Evolutionary conservation across 2,797 vertebrate species (phyloP).

Genomic region (Tangara arthus): DNA sequence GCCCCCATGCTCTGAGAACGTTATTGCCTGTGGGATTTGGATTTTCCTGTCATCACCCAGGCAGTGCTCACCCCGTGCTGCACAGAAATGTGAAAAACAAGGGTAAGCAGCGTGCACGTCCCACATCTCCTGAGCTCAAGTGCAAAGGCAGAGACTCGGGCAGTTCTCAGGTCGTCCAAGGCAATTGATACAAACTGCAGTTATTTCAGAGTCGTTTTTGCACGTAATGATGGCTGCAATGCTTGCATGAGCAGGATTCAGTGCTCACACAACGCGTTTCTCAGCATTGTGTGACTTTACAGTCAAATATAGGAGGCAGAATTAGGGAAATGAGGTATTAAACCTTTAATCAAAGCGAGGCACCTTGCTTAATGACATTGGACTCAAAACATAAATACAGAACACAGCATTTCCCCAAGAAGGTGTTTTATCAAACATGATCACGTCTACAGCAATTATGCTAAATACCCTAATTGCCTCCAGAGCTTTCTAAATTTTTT

Average conservation of each 20-base stretch:
- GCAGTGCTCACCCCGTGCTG: fast-evolving
- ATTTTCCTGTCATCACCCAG: not conserved
- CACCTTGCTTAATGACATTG: not conserved
- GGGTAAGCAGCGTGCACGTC: not conserved
- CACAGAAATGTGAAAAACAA: not conserved
- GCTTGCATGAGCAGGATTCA: not conserved
- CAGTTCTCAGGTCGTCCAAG: not conserved
- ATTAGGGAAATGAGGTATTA: not conserved
- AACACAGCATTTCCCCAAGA: not conserved
- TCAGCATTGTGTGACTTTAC: not conserved
- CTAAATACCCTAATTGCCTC: constrained; percentile 17
- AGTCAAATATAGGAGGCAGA: not conserved
- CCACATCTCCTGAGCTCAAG: not conserved
- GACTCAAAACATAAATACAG: not conserved
- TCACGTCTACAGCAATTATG: constrained; percentile 21
- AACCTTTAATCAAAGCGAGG: not conserved
- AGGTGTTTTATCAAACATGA: not conserved
- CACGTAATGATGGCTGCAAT: not conserved
- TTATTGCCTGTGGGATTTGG: not conserved
- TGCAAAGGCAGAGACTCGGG: not conserved
- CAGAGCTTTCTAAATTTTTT: constrained; percentile 16
- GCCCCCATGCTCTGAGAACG: fast-evolving
- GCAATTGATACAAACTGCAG: not conserved
- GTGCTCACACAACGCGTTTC: not conserved
- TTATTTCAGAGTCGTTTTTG: not conserved